These are phyloP conservation scores for Bradypus variegatus DNA, from an alignment of 2,797 vertebrate genomes.

Conservation along the genomic window DNA sequence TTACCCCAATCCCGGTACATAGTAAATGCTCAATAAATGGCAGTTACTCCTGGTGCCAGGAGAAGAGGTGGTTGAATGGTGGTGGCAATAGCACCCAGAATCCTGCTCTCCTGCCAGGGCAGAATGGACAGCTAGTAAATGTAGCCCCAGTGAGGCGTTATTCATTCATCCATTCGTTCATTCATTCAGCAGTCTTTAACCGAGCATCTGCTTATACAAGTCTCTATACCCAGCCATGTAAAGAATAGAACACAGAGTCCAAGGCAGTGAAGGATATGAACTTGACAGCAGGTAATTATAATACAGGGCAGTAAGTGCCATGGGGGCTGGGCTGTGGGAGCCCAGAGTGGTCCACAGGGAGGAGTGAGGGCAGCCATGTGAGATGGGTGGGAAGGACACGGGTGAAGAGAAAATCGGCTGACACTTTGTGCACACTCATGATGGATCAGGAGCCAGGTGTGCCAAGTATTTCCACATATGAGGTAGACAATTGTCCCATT, in stretches of 20 bases:
- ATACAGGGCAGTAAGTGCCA: not conserved
- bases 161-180: not conserved
- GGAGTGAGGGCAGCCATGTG: not conserved
- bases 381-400: not conserved
- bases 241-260: not conserved
- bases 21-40: not conserved
- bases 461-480: not conserved
- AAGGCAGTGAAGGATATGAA: not conserved
- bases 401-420: not conserved
- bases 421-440: not conserved
- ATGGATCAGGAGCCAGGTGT: not conserved
- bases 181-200: not conserved
- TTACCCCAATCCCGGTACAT: not conserved
- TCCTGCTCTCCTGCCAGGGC: not conserved
- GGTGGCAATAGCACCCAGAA: not conserved
- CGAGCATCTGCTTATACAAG: not conserved
- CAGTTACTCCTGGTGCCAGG: not conserved
- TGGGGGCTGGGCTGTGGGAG: not conserved
- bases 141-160: not conserved
- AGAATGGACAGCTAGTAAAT: not conserved
- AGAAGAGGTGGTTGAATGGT: not conserved
- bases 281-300: rapidly evolving
- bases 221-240: not conserved
- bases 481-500: not conserved
- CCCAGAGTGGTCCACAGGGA: not conserved